A percentile compares a stretch with the other conserved stretches of the same genome.
Evolutionary conservation across 2,797 vertebrate species (phyloP).

Genomic region (Eremophila alpestris): DNA sequence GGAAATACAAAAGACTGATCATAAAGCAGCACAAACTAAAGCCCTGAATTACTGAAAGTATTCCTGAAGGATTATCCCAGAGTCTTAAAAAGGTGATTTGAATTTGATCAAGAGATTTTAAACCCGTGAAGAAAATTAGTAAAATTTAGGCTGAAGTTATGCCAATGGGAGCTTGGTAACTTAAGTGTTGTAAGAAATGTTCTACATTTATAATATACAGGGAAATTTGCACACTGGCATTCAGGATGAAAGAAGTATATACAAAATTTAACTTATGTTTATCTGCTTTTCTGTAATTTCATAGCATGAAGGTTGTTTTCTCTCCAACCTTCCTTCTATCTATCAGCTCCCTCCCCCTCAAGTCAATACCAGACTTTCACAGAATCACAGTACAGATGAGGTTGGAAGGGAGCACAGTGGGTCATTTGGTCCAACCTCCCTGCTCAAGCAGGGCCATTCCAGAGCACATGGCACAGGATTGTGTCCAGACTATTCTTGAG

Average conservation of each 20-base stretch:
- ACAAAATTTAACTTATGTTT: not conserved
- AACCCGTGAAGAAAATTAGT: conserved; percentile 9
- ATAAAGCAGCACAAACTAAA: conserved; percentile 55
- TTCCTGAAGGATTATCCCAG: conserved; percentile 49
- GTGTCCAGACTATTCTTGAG: accelerated
- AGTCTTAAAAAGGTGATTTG: conserved; percentile 42
- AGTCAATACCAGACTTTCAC: not conserved
- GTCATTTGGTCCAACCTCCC: not conserved
- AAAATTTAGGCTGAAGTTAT: conserved; percentile 25
- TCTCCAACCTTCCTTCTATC: not conserved
- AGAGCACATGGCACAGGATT: not conserved
- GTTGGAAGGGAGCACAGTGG: not conserved
- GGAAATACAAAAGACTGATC: conserved; percentile 62
- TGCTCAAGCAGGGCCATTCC: not conserved
- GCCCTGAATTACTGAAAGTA: conserved; percentile 14
- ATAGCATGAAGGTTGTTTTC: not conserved
- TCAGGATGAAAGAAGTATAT: not conserved
- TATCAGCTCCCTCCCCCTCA: not conserved
- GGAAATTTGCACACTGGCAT: not conserved
- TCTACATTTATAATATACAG: not conserved
- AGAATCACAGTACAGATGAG: not conserved
- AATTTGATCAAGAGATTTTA: conserved; percentile 45
- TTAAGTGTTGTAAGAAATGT: not conserved
- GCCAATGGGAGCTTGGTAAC: not conserved
- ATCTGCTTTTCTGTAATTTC: not conserved